These are phyloP conservation scores for Cyclina sinensis DNA, from an alignment of 1,140 invertebrate species.

Conservation along the genomic window DNA sequence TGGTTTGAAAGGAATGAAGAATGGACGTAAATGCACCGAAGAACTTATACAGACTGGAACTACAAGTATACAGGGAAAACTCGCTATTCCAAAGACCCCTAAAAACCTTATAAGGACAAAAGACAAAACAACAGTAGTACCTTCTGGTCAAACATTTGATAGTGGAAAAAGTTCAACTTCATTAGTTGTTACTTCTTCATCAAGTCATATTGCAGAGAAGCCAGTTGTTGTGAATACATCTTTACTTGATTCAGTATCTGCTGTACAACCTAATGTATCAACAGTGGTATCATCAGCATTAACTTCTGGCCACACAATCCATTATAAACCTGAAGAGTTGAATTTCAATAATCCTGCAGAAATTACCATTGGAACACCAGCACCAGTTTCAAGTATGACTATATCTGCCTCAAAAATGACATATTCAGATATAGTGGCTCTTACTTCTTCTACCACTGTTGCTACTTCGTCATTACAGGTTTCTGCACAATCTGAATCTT, in stretches of 20 bases:
- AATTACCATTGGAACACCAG: background rate
- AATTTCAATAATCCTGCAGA: background rate
- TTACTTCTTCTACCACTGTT: too few species aligned
- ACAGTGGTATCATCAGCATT: background rate
- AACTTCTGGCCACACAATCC: background rate
- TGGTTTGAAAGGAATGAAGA: constrained; percentile 55
- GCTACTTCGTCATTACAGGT: too few species aligned
- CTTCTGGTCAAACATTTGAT: too few species aligned
- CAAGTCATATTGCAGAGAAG: background rate
- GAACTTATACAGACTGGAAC: constrained; percentile 9
- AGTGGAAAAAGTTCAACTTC: too few species aligned
- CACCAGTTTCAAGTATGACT: background rate
- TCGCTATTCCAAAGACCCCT: constrained; percentile 5
- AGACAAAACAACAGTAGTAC: background rate
- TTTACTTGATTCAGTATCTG: background rate
- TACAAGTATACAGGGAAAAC: constrained; percentile 36
- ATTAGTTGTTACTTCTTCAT: background rate
- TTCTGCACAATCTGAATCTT: background rate
- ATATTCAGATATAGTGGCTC: background rate
- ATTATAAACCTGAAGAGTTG: background rate
- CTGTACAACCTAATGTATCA: background rate
- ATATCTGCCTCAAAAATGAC: background rate
- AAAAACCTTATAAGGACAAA: background rate
- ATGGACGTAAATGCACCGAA: constrained; percentile 17
- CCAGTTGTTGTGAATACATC: background rate